Base-by-base conservation (phyloP, 1,140 invertebrate species). In the Trachymyrmex septentrionalis region DNA sequence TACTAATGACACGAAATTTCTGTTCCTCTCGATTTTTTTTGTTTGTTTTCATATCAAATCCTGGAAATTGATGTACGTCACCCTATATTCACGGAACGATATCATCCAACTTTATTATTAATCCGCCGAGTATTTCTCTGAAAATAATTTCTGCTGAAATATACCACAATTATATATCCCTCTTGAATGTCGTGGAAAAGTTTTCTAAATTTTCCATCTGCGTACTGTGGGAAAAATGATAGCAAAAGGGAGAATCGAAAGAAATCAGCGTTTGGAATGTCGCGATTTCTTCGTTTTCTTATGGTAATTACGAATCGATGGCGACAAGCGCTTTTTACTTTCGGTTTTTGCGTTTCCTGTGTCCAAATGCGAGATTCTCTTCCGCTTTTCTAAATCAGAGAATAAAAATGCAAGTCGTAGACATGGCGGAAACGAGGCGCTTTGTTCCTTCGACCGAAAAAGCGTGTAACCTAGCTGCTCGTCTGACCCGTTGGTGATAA, bases 401-500 rank as follows among this genome's bases (percentile, higher is more conserved):
- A 78, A 38, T 48, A 10, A 78, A 19, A 34, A 57, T 84, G 10
- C 14, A 64, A 24, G 24, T 38, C n/a, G 19, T 16, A n/a, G 7
- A 16, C n/a, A n/a, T 34, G 16, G 5, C 7, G n/a, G 44, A 19
- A 63, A 66, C n/a, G 24, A 38, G 57, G 30, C 30, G 34, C 55
- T 57, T 81, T 38, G 7, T 57, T 61, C 14, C 3, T 55, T 30
- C 7, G 0, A 1, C 6, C 44, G 10, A 55, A 55, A 55, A 50
- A 50, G 12, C 48, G 55, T 27, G 21, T 64, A 63, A 85, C 77
- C 48, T 64, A 57, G 24, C 50, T 4, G 48, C 16, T 12, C n/a
- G 34, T 63, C 82, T 16, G 66, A 61, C 48, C 66, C 55, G 76
- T 19, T 66, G 67, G 59, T 90, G 92, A 90, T 92, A 89, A 92